Base-by-base conservation (phyloP, 2,888 invertebrate genomes). In the Falcaria lacertinaria region DNA sequence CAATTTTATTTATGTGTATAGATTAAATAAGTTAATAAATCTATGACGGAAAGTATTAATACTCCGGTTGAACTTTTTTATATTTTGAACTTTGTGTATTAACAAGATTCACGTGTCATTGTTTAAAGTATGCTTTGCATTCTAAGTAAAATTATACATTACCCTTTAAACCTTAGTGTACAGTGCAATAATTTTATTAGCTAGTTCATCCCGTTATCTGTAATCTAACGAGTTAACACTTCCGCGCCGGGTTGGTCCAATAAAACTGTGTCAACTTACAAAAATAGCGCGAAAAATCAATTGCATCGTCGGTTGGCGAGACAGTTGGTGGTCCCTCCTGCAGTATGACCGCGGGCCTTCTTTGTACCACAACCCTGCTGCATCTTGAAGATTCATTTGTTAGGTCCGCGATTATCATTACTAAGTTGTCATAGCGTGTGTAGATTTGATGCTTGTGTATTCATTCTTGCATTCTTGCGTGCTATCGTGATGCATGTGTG, bases 261-360 rank as follows among this genome's bases (percentile, higher is more conserved):
- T 56, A 62, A 74, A 77, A 67, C 71, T 70, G 77, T 79, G 80
- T 74, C 80, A 76, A 74, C 71, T 76, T 77, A 65, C 80, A 79
- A 82, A 84, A 87, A 86, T 87, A 87, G 78, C 74, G 54, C 62
- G 69, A 63, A 81, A 84, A 87, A 87, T 87, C 85, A 85, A 88
- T 88, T 78, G 74, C 67, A 67, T 58, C 59, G 74, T 57, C 68
- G 3, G 19, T 3, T 19, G 19, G 19, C 3, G 66, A 67, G 69
- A 64, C 67, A 69, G 66, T 64, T 67, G 60, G 67, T 67, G 65
- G 68, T 63, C 60, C 63, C 70, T 67, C 65, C 63, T 74, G 74
- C 80, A 82, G 84, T 84, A 74, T 74, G 63, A 63, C 61, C 63
- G 67, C 65, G 75, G 63, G 59, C 67, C 64, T 73, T 60, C 69